A percentile compares a stretch with the other conserved stretches of the same genome.
Conservation (phyloP, 2,888 invertebrate genomes). For the Cataglyphis albicans region DNA sequence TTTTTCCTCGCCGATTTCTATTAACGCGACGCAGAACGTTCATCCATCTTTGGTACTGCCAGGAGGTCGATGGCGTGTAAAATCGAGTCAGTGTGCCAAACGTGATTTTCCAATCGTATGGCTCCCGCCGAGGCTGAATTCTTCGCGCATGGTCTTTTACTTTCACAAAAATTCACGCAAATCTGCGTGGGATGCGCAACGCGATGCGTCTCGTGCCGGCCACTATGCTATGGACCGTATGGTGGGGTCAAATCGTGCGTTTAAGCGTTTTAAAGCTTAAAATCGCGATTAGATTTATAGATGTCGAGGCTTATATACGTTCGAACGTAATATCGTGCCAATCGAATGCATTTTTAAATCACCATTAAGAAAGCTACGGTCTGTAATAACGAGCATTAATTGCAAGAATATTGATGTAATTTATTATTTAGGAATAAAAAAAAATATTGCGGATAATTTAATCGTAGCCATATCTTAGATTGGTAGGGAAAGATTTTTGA, state of each 20-base stretch:
- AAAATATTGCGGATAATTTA: not conserved
- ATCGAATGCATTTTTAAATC: not conserved
- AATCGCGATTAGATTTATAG: not conserved
- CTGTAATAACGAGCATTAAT: not conserved
- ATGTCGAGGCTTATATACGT: not conserved
- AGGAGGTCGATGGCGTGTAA: conserved; percentile 60
- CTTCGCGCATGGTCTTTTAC: conserved; percentile 54
- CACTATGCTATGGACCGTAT: not conserved
- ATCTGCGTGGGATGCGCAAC: conserved; percentile 36
- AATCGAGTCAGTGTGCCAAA: conserved; percentile 72
- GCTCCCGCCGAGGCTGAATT: conserved; percentile 25
- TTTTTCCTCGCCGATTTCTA: not conserved
- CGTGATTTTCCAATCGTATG: conserved; percentile 54
- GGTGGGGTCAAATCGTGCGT: not conserved
- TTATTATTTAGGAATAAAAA: not conserved
- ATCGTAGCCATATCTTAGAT: not conserved
- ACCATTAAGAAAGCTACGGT: too few species aligned
- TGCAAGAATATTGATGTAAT: not conserved
- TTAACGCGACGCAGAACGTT: conserved; percentile 15
- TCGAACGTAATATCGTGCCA: not conserved
- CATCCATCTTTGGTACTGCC: conserved; percentile 16
- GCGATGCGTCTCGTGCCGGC: not conserved
- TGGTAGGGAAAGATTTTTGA: too few species aligned
- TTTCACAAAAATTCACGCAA: conserved; percentile 60
- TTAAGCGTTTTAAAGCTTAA: not conserved